Base-by-base conservation (phyloP, 2,797 vertebrate species). In the Erpetoichthys calabaricus region DNA sequence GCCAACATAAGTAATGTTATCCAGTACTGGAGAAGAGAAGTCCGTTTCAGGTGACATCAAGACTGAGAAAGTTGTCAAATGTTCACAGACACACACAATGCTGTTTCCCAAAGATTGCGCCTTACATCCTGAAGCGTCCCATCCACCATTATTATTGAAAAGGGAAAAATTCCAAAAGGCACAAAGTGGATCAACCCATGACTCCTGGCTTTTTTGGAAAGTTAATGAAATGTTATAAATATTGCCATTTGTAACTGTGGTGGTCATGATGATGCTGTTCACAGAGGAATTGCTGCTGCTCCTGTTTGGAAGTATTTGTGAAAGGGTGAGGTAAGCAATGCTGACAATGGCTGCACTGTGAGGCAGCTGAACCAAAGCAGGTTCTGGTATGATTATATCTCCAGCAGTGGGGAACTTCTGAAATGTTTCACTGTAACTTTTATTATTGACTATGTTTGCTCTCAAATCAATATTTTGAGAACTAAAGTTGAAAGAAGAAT, bases 31-130 rank as follows among this genome's bases (percentile, higher is more conserved):
- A 1, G 10, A 44, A 0, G 61, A 10, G 1, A 61, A 25, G 25
- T 25, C 45, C 0, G 0, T 1, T 0, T 41, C 4, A 0, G 71
- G 71, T 3, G 75, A 72, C 79, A 83, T 77, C 1, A 86, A 57
- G 5, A 81, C 69, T 60, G 84, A 85, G 59, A 84, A 85, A 2
- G 83, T 75, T 0, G 60, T 66, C 57, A 62, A 74, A 7, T 68
- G 68, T 4, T 44, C 56, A 45, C 83, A 85, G 4, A 1, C 4
- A 2, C 84, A 86, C 2, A 64, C 63, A 42, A 68, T 70, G 0
- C 3, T 2, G n/a, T 6, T 42, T 7, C 0, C 5, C 3, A 2
- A 9, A 6, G 69, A 66, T 0, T 6, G 1, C 0, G n/a, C 1
- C 1, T 1, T 0, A 50, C 82, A 85, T 0, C 42, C 58, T 1